Percentiles rank a stretch among this genome's conserved stretches.
phyloP scores from a whole-genome alignment of 2,888 invertebrate genomes.

The Xestia sexstrigata region DNA sequence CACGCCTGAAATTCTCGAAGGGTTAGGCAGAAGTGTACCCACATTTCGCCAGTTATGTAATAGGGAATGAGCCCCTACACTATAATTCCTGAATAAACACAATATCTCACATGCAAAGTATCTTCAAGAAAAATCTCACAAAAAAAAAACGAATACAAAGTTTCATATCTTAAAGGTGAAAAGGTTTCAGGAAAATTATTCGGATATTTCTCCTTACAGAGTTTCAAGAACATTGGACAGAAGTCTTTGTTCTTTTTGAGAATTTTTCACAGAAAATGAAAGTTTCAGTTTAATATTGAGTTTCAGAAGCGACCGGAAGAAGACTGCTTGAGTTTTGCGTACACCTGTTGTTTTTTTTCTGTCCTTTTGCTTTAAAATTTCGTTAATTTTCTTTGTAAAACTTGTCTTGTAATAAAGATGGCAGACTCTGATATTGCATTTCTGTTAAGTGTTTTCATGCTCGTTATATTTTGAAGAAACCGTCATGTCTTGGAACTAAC shows the following conservation, averaged over 20 bases:
- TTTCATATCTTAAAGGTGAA: constrained; percentile 55
- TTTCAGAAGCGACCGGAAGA: constrained; percentile 67
- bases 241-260: constrained; percentile 80
- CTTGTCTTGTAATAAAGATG: constrained; percentile 12
- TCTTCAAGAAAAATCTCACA: not conserved
- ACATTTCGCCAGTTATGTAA: no score
- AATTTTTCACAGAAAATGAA: constrained; percentile 76
- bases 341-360: constrained; percentile 68
- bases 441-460: not conserved
- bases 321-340: constrained; percentile 50
- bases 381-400: constrained; percentile 38
- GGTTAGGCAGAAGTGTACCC: no score
- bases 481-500: not conserved
- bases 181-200: constrained; percentile 77
- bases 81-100: not conserved
- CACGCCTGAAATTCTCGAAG: no score
- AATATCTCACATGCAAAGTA: not conserved
- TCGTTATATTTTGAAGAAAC: not conserved
- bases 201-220: constrained; percentile 74
- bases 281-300: constrained; percentile 77
- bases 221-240: constrained; percentile 68
- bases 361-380: constrained; percentile 25
- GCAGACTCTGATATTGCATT: not conserved
- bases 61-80: no score
- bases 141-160: constrained; percentile 27